These are phyloP conservation scores for Atta texana DNA, from an alignment of 1,140 invertebrate genomes.

Conservation along the genomic window DNA sequence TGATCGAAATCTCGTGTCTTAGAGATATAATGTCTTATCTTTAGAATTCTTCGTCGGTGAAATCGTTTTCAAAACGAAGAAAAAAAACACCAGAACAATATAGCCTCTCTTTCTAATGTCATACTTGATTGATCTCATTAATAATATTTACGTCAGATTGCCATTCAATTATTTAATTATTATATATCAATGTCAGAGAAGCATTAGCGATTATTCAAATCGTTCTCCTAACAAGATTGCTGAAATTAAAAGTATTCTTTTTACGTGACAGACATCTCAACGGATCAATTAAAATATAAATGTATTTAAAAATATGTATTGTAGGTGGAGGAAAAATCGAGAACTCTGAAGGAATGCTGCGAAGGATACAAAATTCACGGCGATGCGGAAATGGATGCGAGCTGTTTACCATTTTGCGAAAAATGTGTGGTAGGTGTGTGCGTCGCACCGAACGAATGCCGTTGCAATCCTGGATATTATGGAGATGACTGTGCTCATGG, in stretches of 20 bases:
- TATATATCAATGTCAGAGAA: not conserved
- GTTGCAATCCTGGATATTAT: constrained; percentile 86
- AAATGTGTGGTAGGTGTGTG: constrained; percentile 83
- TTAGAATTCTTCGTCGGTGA: constrained; percentile 19
- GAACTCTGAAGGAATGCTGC: constrained; percentile 80
- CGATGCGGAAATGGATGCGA: constrained; percentile 55
- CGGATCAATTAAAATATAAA: not conserved
- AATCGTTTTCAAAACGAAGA: constrained; percentile 24
- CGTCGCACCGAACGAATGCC: constrained; percentile 85
- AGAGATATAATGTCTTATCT: constrained; percentile 42
- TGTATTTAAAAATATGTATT: constrained; percentile 12
- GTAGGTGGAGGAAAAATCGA: constrained; percentile 80
- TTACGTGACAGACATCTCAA: not conserved
- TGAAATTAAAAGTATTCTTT: not conserved
- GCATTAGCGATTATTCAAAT: constrained; percentile 1
- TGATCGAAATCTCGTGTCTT: constrained; percentile 37
- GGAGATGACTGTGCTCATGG: constrained; percentile 77
- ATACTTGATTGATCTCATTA: not conserved
- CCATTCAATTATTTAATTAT: constrained; percentile 5
- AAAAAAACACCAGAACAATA: not conserved
- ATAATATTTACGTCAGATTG: not conserved
- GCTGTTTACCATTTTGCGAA: constrained; percentile 80
- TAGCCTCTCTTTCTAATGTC: not conserved
- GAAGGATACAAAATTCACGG: constrained; percentile 77
- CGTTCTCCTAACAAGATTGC: not conserved